Base-by-base conservation (phyloP, 1,140 invertebrate species). In the Caenorhabditis inopinata region DNA sequence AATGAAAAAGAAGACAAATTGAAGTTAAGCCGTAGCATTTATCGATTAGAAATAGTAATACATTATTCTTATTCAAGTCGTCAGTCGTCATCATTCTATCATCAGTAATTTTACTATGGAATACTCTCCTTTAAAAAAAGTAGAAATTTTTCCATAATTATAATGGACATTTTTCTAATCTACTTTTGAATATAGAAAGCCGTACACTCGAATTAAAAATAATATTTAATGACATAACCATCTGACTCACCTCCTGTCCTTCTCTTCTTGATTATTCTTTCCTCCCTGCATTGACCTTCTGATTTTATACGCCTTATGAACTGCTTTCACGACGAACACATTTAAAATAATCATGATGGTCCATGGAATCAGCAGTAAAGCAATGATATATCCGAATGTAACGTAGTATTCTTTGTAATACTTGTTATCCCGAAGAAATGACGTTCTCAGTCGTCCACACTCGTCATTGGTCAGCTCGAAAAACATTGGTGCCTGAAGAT, bases 401-500 rank as follows among this genome's bases (percentile, higher is more conserved):
- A 87, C 87, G 82, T 87, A 87, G 27, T 82, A 62, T 29, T 85
- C 81, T 45, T 87, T 84, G 79, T 87, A 87, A 16, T 85, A 76
- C 38, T 76, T 51, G 53, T 84, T 84, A 21, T 86, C 38, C 62
- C 86, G 77, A 16, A 87, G 48, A 21, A 85, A 74, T 11, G 86
- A 83, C 23, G 80, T 49, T 21, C 68, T 46, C 7, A 87, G 51
- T 23, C 80, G 78, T 16, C 86, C 86, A 73, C 86, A 87, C 25
- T 88, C 87, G 76, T 87, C 81, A 2, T 87, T 78, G 35, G 79
- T 73, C 38, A 88, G 58, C 49, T 87, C 86, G 73, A 88, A 88
- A 51, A 87, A 77, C 18, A 87, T 88, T n/a, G 86, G 86, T 82
- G 88, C 82, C 84, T 87, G 76, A 45, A 78, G 51, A 29, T 47